Evolutionary conservation across 2,797 vertebrate genomes (phyloP).

Genomic region (Salarias fasciatus): DNA sequence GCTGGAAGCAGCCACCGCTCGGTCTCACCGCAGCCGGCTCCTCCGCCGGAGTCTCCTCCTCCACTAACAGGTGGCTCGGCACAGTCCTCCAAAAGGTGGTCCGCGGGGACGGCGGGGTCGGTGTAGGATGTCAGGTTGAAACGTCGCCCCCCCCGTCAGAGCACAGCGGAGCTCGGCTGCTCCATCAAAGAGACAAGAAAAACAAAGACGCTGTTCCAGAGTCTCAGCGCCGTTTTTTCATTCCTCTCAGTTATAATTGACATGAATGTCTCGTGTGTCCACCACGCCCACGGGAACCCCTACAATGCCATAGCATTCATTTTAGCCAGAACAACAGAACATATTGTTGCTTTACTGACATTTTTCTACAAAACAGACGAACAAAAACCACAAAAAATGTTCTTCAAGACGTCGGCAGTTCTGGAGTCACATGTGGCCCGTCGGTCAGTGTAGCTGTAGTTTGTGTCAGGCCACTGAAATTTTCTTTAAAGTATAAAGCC

Average conservation of each 20-base stretch:
- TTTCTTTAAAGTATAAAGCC: no score
- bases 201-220: slow-evolving; percentile 52
- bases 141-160: slow-evolving; percentile 13
- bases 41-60: slow-evolving; percentile 37
- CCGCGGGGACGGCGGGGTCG: slow-evolving; percentile 20
- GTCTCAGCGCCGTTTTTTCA: slow-evolving; percentile 51
- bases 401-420: no score
- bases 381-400: no score
- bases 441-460: no score
- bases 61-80: slow-evolving; percentile 67
- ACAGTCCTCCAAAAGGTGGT: slow-evolving; percentile 32
- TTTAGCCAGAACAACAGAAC: slow-evolving; percentile 65
- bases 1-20: slow-evolving; percentile 17
- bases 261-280: slow-evolving; percentile 63
- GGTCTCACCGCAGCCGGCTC: slow-evolving; percentile 13
- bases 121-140: slow-evolving; percentile 56
- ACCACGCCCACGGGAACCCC: slow-evolving; percentile 64
- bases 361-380: slow-evolving; percentile 53
- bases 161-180: slow-evolving; percentile 16
- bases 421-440: no score
- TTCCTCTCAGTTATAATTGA: slow-evolving; percentile 63
- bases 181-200: slow-evolving; percentile 41
- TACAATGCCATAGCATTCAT: slow-evolving; percentile 72
- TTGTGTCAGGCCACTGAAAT: no score
- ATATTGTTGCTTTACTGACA: slow-evolving; percentile 56